Evolutionary conservation across 2,888 invertebrate genomes (phyloP).

Genomic region (Drosophila borealis): DNA sequence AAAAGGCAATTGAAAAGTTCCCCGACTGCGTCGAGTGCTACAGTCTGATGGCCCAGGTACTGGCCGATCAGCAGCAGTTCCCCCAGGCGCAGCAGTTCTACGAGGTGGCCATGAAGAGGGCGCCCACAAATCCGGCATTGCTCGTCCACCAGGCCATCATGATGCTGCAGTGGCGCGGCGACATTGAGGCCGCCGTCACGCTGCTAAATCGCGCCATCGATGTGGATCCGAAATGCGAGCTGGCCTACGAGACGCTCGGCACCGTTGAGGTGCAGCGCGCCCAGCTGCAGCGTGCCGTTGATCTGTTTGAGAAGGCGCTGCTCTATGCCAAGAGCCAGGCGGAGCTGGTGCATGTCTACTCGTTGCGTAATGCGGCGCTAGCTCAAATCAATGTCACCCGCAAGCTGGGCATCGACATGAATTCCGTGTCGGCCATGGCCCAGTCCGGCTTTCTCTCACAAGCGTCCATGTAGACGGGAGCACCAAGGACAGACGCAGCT

Average conservation of each 20-base stretch:
- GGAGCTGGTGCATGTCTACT: conserved; percentile 96
- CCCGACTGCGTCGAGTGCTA: conserved; percentile 94
- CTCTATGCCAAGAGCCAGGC: conserved; percentile 93
- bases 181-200: conserved; percentile 91
- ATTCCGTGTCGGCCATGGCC: conserved; percentile 81
- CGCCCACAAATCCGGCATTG: conserved; percentile 93
- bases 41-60: conserved; percentile 95
- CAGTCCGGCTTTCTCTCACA: conserved; percentile 63
- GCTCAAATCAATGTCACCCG: conserved; percentile 94
- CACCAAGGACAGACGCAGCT: background rate
- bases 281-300: conserved; percentile 92
- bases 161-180: conserved; percentile 93
- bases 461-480: conserved; percentile 38
- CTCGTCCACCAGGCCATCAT: conserved; percentile 95
- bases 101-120: conserved; percentile 91
- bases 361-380: conserved; percentile 94
- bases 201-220: conserved; percentile 93
- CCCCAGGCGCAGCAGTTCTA: conserved; percentile 93
- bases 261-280: conserved; percentile 96
- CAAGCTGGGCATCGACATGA: conserved; percentile 88
- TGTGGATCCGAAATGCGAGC: conserved; percentile 96
- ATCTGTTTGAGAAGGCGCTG: conserved; percentile 95
- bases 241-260: conserved; percentile 97
- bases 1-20: conserved; percentile 91
- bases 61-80: conserved; percentile 93